Evolutionary conservation across 2,888 invertebrate species (phyloP).

Genomic region (Melinaea marsaeus): DNA sequence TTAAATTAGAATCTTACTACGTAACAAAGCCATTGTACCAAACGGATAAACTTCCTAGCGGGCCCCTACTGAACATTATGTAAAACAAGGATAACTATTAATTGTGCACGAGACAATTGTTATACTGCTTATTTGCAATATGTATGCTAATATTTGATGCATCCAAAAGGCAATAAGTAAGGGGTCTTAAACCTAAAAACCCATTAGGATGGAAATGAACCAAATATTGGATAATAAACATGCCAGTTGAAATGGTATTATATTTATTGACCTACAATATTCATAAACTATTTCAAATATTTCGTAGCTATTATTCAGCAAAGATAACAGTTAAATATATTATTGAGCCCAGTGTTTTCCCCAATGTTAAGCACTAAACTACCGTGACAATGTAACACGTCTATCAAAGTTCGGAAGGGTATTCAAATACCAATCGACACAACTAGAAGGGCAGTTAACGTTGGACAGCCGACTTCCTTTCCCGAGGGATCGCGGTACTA

Average conservation of each 20-base stretch:
- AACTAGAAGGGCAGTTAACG: constrained; percentile 73
- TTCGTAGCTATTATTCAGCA: not conserved
- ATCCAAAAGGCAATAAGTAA: constrained; percentile 40
- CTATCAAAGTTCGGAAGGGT: constrained; percentile 73
- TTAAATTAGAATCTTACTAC: not conserved
- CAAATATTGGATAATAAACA: not conserved
- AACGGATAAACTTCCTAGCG: not conserved
- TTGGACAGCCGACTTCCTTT: constrained; percentile 69
- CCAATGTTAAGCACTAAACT: constrained; percentile 27
- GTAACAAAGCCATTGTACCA: not conserved
- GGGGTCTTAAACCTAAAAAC: constrained; percentile 20
- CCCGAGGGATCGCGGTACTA: constrained; percentile 59
- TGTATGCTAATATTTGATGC: constrained; percentile 61
- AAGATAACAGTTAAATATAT: not conserved
- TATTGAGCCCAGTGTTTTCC: constrained; percentile 15
- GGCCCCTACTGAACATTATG: constrained; percentile 45
- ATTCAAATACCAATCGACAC: constrained; percentile 66
- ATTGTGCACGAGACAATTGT: constrained; percentile 49
- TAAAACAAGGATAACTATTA: constrained; percentile 60
- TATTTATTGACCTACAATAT: no score
- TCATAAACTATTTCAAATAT: no score
- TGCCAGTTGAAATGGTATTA: no score
- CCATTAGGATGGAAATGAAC: not conserved
- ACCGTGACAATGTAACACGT: constrained; percentile 59
- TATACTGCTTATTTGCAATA: constrained; percentile 61